These are phyloP conservation scores for Mizuhopecten yessoensis DNA, from an alignment of 1,140 invertebrate species.

Conservation along the genomic window DNA sequence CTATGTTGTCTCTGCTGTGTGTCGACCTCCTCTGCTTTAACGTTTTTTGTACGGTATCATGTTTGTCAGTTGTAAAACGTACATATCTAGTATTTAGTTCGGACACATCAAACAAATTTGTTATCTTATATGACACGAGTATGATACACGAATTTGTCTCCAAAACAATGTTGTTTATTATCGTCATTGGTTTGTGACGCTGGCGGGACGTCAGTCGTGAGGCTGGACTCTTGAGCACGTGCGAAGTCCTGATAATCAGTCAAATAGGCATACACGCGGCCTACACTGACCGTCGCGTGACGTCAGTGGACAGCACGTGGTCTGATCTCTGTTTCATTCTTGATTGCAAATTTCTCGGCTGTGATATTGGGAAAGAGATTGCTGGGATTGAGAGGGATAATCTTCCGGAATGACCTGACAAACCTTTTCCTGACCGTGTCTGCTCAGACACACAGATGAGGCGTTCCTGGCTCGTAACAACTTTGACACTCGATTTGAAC, in stretches of 20 bases:
- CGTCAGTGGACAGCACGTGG: neutral
- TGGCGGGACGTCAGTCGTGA: neutral
- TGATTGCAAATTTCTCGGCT: neutral
- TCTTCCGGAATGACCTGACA: neutral
- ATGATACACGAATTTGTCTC: neutral
- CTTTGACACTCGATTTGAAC: too few species aligned
- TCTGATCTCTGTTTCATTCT: slow-evolving; percentile 17
- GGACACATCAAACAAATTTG: too few species aligned
- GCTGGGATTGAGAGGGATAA: neutral
- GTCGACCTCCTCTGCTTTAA: too few species aligned
- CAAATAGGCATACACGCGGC: neutral
- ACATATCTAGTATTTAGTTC: too few species aligned
- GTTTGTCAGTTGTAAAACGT: too few species aligned
- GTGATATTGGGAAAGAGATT: neutral
- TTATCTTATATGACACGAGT: too few species aligned
- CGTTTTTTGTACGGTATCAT: too few species aligned
- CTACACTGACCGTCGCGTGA: neutral
- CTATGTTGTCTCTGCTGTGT: too few species aligned
- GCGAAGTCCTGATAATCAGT: neutral
- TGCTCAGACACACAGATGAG: neutral
- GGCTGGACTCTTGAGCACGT: neutral
- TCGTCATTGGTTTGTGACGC: neutral
- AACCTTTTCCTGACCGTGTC: neutral
- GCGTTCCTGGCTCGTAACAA: too few species aligned
- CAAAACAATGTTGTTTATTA: neutral